Conservation (phyloP, 2,797 vertebrate genomes). For the Rachycentron canadum region DNA sequence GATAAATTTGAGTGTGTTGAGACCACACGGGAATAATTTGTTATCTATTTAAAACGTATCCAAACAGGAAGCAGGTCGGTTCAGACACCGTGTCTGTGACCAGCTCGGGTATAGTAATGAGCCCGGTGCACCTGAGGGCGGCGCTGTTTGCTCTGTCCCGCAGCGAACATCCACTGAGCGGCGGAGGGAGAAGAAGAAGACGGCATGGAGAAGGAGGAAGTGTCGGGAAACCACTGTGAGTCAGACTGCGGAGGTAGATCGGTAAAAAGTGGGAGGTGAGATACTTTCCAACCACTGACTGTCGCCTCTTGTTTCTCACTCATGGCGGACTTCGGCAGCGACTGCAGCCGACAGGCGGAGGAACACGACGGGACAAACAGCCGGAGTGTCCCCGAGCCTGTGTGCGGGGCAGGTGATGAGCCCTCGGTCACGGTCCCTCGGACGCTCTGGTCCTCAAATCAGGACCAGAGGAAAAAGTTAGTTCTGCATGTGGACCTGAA, state of each 20-base stretch:
- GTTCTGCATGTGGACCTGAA: slow-evolving; percentile 92
- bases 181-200: slow-evolving; percentile 24
- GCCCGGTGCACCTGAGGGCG: slow-evolving; percentile 32
- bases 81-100: too few relatives aligned
- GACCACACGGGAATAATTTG: too few relatives aligned
- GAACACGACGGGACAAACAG: slow-evolving; percentile 15
- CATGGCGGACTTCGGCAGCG: slow-evolving; percentile 54
- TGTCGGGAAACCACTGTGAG: slow-evolving; percentile 20
- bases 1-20: too few relatives aligned
- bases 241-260: slow-evolving; percentile 6
- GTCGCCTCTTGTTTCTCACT: fast-evolving
- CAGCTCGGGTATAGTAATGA: too few relatives aligned
- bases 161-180: fast-evolving
- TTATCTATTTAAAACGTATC: too few relatives aligned
- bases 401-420: slow-evolving; percentile 11
- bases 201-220: slow-evolving; percentile 25
- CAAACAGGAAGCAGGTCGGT: too few relatives aligned
- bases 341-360: neutral
- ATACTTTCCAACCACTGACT: neutral
- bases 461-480: slow-evolving; percentile 71
- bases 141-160: neutral
- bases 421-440: slow-evolving; percentile 11
- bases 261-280: neutral
- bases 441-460: neutral
- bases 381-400: neutral